These are phyloP conservation scores for Pseudococcus jackbeardsleyi DNA, from an alignment of 2,888 invertebrate genomes.

Conservation along the genomic window DNA sequence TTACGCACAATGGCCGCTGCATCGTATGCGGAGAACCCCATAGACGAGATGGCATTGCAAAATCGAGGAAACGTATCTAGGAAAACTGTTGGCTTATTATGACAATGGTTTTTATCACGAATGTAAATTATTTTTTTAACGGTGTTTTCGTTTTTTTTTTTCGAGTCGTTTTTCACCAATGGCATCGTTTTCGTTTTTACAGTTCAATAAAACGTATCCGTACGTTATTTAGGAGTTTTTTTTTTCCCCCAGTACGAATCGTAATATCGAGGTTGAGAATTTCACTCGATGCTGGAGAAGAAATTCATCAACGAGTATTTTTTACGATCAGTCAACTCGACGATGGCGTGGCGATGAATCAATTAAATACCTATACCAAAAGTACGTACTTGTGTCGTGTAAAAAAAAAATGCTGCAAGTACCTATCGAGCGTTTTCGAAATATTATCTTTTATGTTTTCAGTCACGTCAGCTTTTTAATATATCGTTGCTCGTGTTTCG, in stretches of 20 bases:
- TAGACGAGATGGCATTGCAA: neutral
- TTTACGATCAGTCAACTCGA: neutral
- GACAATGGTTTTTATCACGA: conserved; percentile 45
- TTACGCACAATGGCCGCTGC: conserved; percentile 20
- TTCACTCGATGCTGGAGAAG: neutral
- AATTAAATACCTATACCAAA: conserved; percentile 12
- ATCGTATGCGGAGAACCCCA: neutral
- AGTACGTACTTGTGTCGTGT: conserved; percentile 9
- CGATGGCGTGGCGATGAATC: conserved; percentile 19
- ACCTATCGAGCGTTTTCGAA: conserved; percentile 25
- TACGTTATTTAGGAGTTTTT: neutral
- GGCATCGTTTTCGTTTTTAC: conserved; percentile 21
- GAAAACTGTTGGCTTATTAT: conserved; percentile 47
- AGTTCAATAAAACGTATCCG: neutral
- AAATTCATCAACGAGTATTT: neutral
- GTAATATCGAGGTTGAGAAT: neutral
- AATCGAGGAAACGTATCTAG: neutral
- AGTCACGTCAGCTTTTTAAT: conserved; percentile 39
- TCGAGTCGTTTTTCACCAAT: neutral
- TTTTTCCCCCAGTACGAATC: neutral
- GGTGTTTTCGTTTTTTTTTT: conserved; percentile 16
- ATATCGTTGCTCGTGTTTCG: conserved; percentile 27
- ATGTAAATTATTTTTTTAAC: conserved; percentile 48
- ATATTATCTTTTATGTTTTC: conserved; percentile 50
- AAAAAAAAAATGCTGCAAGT: conserved; percentile 11